Base-by-base conservation (phyloP, 30 jellyfish, hydroid and myxozoan genomes). In the Turritopsis dohrnii region DNA sequence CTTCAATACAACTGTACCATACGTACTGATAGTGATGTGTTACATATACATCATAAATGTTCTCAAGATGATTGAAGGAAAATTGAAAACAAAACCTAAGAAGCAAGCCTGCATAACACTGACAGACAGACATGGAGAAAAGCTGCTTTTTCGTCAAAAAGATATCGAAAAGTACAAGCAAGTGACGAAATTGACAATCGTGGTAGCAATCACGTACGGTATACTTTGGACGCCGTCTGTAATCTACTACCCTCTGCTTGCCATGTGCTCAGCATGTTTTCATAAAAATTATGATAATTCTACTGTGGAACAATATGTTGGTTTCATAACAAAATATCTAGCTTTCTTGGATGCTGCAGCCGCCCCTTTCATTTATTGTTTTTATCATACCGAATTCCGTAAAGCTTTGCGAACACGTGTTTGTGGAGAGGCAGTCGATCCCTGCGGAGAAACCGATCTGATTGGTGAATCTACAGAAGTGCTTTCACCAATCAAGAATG, bases 181-280 rank as follows among this genome's bases (percentile, higher is more conserved):
- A 66, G 89, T 82, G 52, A 71, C 98, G 18, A 81, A 88, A 80
- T 60, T 85, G 19, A 88, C 98, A 20, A 22, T 80, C 0, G 22
- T 84, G 19, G 69, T 92, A 9, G 89, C 81, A 21, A 52, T 76
- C 0, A 84, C 93, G 21, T 92, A 84, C 73, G 92, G 72, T 1
- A n/a, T 92, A 19, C 88, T 95, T 65, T 92, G 98, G 98, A 94
- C 97, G 21, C 98, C 98, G 7, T 92, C 98, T n/a, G 60, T 88
- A 22, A 82, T 92, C 22, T 92, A 88, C 65, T 92, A 87, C 82
- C 86, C 85, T n/a, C 23, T 92, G 24, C 27, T 30, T 20, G 80
- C 89, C 19, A 19, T 80, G 28, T 92, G 98, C 66, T 71, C 73
- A 18, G 53, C 54, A 16, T 92, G 98, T 81, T 88, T 92, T 81